These are phyloP conservation scores for Caenorhabditis tropicalis DNA, from an alignment of 1,140 invertebrate species.

Conservation along the genomic window DNA sequence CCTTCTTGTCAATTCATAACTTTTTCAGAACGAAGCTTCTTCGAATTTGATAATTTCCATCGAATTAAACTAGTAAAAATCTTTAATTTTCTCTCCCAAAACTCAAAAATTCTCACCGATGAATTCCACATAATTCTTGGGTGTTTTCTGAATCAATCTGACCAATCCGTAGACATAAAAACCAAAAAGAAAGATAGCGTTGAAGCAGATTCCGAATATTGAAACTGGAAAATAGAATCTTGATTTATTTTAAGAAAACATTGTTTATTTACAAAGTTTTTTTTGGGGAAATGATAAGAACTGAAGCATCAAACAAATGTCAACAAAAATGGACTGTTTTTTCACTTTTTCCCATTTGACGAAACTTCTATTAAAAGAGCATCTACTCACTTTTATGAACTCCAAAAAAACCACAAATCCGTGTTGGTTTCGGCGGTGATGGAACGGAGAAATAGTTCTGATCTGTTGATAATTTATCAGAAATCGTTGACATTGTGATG, in stretches of 20 bases:
- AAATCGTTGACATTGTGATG: slow-evolving; percentile 25
- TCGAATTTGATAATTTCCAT: too few species aligned
- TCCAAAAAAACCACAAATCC: slow-evolving; percentile 8
- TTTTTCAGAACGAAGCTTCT: too few species aligned
- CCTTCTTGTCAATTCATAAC: too few species aligned
- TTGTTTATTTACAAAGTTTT: neutral
- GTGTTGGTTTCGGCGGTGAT: neutral
- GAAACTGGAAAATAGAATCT: neutral
- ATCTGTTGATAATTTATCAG: slow-evolving; percentile 22
- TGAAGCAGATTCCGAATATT: slow-evolving; percentile 9
- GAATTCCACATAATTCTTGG: slow-evolving; percentile 18
- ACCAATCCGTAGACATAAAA: neutral
- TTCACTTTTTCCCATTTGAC: neutral
- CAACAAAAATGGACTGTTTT: neutral
- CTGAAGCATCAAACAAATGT: neutral
- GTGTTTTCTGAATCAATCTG: neutral
- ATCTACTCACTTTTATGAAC: slow-evolving; percentile 26
- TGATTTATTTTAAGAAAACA: neutral
- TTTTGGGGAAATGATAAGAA: neutral
- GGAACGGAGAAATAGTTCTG: slow-evolving; percentile 34
- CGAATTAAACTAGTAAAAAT: neutral
- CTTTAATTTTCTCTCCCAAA: too few species aligned
- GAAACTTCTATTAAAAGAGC: neutral
- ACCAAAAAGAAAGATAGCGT: neutral
- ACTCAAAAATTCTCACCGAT: neutral